A percentile compares a stretch with the other conserved stretches of the same genome.
Conservation (phyloP, 2,888 invertebrate species). For the Zygothrica quintamaculata region DNA sequence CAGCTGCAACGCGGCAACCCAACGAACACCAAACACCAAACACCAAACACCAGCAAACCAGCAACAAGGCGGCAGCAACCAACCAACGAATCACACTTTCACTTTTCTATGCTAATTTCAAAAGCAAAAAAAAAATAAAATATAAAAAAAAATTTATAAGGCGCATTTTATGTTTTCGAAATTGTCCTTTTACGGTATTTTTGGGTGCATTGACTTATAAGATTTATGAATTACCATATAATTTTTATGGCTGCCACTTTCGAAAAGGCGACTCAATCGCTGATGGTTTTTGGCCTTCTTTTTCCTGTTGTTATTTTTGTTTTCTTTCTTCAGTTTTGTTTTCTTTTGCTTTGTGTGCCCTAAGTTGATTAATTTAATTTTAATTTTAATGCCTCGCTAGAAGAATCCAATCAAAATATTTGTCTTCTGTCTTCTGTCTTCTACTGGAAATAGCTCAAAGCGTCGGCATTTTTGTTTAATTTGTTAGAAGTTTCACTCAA, state of each 20-base stretch:
- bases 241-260: constrained; percentile 49
- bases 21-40: constrained; percentile 22
- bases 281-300: constrained; percentile 25
- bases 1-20: constrained; percentile 59
- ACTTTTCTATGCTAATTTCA: constrained; percentile 73
- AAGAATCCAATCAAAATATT: constrained; percentile 62
- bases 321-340: constrained; percentile 1
- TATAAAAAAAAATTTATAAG: constrained; percentile 27
- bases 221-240: constrained; percentile 42
- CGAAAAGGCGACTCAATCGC: constrained; percentile 25
- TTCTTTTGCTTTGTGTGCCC: constrained; percentile 9
- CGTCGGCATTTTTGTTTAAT: constrained; percentile 45
- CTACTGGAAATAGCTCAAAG: constrained; percentile 57
- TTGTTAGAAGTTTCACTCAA: constrained; percentile 31
- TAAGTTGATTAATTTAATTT: constrained; percentile 63
- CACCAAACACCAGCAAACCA: constrained; percentile 31
- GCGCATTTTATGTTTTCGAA: constrained; percentile 49
- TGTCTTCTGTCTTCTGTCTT: constrained; percentile 40
- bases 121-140: constrained; percentile 11
- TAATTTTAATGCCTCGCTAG: constrained; percentile 58
- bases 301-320: constrained; percentile 41
- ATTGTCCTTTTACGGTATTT: constrained; percentile 57
- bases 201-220: constrained; percentile 48
- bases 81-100: constrained; percentile 66
- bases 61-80: too few species aligned